Base-by-base conservation (phyloP, 2,113 vertebrate genomes). In the Tyrannus savana region DNA sequence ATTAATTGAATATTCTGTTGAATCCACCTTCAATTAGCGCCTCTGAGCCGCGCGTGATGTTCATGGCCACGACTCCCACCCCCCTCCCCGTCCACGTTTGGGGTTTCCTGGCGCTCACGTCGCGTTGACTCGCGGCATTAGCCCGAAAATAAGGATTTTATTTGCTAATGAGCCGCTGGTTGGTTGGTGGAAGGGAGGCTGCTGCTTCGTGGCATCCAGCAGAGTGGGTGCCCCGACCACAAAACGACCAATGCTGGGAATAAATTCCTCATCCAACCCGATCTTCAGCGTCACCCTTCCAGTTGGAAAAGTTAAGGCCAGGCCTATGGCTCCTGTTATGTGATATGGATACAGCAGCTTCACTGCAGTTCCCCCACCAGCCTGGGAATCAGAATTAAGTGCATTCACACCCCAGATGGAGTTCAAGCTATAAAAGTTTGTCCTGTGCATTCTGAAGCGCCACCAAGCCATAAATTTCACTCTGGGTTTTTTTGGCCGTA, bases 1-100 rank as follows among this genome's bases (percentile, higher is more conserved):
- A 96, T 97, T 97, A 97, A 97, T 97, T 97, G 96, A 96, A 95
- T 97, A 97, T 98, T 97, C 96, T 82, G 89, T 87, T 84, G 88
- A 97, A 97, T 94, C 93, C 97, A 92, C 94, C 97, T 97, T 97
- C 97, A 97, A 95, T 97, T 97, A 97, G 93, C 44, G 89, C 95
- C 92, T 97, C 56, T 0, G 69, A 87, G 78, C 94, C 92, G 44
- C 37, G 67, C 92, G 27, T 69, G 96, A 94, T 87, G 90, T 93
- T 77, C 95, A 95, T 96, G 95, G 91, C 73, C 37, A 88, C 76
- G 30, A 3, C 89, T 60, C 68, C 24, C 62, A 82, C 79, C 39
- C 39, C 39, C 5, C 79, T 5, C 39, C 39, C 12, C 2, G 8
- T 72, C 41, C 95, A 81, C 60, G 3, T 90, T 91, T 63, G 83